These are phyloP conservation scores for Olivierus martensii DNA, from an alignment of 1,140 invertebrate species.

Conservation along the genomic window DNA sequence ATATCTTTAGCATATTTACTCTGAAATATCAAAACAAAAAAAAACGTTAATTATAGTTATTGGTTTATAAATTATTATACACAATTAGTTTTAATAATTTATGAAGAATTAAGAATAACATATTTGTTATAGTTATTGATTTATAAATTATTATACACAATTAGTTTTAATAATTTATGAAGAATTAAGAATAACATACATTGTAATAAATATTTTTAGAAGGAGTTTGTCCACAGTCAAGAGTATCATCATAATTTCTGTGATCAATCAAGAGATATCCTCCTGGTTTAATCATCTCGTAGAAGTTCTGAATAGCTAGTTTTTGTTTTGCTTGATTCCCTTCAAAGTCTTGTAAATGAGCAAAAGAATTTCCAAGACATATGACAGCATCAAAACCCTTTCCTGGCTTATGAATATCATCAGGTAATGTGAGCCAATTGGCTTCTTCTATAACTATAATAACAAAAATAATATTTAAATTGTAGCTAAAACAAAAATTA, in stretches of 20 bases:
- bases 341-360: slow-evolving; percentile 61
- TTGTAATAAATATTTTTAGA: slow-evolving; percentile 74
- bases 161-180: neutral
- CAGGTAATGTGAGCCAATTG: slow-evolving; percentile 32
- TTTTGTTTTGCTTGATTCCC: slow-evolving; percentile 64
- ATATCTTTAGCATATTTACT: slow-evolving; percentile 63
- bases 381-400: slow-evolving; percentile 41
- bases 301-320: slow-evolving; percentile 57
- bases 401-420: slow-evolving; percentile 42
- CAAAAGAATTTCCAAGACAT: slow-evolving; percentile 77
- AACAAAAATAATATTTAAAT: too few species aligned
- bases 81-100: neutral
- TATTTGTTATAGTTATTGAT: neutral
- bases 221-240: slow-evolving; percentile 53
- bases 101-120: neutral
- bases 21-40: too few species aligned
- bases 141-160: neutral
- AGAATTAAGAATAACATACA: slow-evolving; percentile 38
- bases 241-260: slow-evolving; percentile 70
- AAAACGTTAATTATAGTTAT: too few species aligned
- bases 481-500: too few species aligned
- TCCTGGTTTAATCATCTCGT: slow-evolving; percentile 64
- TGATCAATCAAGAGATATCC: slow-evolving; percentile 72
- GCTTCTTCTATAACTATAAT: slow-evolving; percentile 32
- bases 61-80: neutral